Evolutionary conservation across 2,888 invertebrate species (phyloP).

Genomic region (Abscondita cerata): DNA sequence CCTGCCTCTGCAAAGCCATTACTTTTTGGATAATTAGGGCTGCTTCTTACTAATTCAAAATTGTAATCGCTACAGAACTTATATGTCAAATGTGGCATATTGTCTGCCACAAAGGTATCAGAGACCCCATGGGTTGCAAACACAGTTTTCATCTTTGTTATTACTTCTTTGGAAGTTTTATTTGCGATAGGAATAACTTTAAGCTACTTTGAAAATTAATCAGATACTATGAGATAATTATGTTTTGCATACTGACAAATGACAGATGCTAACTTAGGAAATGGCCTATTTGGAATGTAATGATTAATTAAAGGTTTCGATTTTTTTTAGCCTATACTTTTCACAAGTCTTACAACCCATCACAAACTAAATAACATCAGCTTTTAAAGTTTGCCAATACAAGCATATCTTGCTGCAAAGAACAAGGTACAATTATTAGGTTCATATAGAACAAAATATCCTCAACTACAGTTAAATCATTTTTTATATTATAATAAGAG

Average conservation of each 20-base stretch:
- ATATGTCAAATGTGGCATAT: neutral
- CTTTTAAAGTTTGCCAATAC: neutral
- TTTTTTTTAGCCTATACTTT: neutral
- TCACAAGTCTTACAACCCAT: too few species aligned
- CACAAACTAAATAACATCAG: neutral
- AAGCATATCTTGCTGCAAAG: neutral
- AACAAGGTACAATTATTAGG: neutral
- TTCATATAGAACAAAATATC: too few species aligned
- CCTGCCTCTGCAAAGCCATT: constrained; percentile 32
- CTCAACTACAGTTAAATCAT: too few species aligned
- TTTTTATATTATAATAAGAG: too few species aligned
- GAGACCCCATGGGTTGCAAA: too few species aligned
- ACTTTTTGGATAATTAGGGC: too few species aligned
- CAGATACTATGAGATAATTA: neutral
- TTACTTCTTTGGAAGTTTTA: neutral
- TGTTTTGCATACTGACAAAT: neutral
- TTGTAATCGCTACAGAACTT: too few species aligned
- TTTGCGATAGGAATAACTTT: neutral
- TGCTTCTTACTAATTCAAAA: too few species aligned
- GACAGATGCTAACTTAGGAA: neutral
- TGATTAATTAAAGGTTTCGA: neutral
- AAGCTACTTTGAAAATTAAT: neutral
- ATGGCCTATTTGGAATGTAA: neutral
- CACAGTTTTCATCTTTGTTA: neutral
- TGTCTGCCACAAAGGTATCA: neutral